These are phyloP conservation scores for Cladopsammia gracilis DNA, from an alignment of 64 coral and sea anemone species.

Conservation along the genomic window DNA sequence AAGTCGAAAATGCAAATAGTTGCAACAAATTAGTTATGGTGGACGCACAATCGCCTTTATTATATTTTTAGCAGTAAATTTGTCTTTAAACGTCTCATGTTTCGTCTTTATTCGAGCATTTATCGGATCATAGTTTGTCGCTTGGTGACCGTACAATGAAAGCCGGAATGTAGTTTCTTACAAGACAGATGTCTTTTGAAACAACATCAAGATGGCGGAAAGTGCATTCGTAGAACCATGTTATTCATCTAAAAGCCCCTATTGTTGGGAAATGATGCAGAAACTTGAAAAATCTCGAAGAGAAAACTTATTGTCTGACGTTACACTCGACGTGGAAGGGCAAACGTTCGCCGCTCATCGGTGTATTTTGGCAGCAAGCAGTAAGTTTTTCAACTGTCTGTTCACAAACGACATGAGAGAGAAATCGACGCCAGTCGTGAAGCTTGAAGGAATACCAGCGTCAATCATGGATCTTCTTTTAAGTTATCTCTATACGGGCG, in stretches of 20 bases:
- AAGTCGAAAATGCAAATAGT: too few relatives aligned
- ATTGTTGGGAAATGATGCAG: constrained; percentile 65
- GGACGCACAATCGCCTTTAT: too few relatives aligned
- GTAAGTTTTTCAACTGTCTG: constrained; percentile 74
- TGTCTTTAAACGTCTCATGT: too few relatives aligned
- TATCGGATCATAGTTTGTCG: too few relatives aligned
- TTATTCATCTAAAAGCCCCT: not conserved
- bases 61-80: too few relatives aligned
- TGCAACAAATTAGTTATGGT: too few relatives aligned
- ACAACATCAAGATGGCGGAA: constrained; percentile 13
- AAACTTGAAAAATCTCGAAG: constrained; percentile 74
- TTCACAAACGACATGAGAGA: constrained; percentile 87
- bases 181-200: not conserved
- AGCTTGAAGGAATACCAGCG: constrained; percentile 53
- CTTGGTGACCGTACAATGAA: too few relatives aligned
- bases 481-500: constrained; percentile 79
- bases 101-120: too few relatives aligned
- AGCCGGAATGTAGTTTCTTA: not conserved
- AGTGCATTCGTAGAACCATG: not conserved
- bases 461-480: constrained; percentile 48
- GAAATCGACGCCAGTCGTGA: constrained; percentile 54
- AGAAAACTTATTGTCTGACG: constrained; percentile 70
- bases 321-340: constrained; percentile 71
- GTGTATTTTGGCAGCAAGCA: constrained; percentile 73
- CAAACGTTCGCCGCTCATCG: constrained; percentile 64